Base-by-base conservation (phyloP, 92 coral and sea anemone species). In the Desmophyllum pertusum region DNA sequence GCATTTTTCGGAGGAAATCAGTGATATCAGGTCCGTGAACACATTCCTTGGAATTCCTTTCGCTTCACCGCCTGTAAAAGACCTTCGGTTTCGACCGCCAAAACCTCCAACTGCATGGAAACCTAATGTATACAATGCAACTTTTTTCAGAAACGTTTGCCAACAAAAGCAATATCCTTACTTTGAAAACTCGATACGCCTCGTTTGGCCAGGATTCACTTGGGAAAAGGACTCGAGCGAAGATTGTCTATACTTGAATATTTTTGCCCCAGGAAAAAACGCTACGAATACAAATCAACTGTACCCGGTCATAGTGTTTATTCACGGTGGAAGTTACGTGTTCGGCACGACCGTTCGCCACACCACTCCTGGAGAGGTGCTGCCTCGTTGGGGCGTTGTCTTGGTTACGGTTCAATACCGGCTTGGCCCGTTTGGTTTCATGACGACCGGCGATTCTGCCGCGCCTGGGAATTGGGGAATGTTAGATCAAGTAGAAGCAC, bases 401-500 rank as follows among this genome's bases (percentile, higher is more conserved):
- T 68, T 93, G 40, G 97, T 93, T 21, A 88, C 91, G 10, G 63
- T 93, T 71, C 97, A 93, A 76, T 93, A 93, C 75, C 91, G 97
- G 48, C 86, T 93, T 42, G 97, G 97, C 13, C 86, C 91, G 42
- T 86, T 93, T 62, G 97, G 97, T 14, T 93, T 93, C 57, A 42
- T 93, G 70, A 91, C 93, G 3, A 86, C 97, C 11, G 93, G 91
- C 10, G 91, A 89, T 51, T 39, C 73, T 2, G 89, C 46, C 2
- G 93, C 92, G 23, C 88, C 76, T 6, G 97, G 97, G 17, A 93
- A 93, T 48, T 84, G 85, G 83, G 97, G 97, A 62, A 84, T 96
- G 91, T 77, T 92, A 37, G 98, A 96, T 70, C 98, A 96, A 83
- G 84, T 94, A 25, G 84, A 88, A 73, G 98, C 96, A 23, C 77